Percentiles rank a stretch among this genome's conserved stretches.
phyloP scores from a whole-genome alignment of 1,140 invertebrate species.

The Nebria ingens region DNA sequence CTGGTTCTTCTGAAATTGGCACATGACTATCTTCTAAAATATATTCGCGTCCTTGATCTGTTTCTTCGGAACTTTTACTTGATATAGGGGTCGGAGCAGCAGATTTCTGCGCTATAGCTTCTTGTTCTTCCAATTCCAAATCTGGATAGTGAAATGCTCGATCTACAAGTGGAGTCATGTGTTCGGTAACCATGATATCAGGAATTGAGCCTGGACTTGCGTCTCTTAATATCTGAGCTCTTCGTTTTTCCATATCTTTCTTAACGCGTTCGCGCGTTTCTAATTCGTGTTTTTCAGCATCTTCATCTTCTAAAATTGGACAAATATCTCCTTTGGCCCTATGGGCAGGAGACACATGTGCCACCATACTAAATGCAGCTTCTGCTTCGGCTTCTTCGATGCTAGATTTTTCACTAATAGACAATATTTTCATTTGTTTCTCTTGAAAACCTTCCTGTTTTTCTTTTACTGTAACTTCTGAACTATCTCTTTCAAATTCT shows the following conservation, averaged over 20 bases:
- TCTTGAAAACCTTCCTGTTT: background rate
- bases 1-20: slow-evolving; percentile 43
- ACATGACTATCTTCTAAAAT: slow-evolving; percentile 45
- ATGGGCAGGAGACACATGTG: slow-evolving; percentile 33
- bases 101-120: slow-evolving; percentile 28
- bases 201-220: slow-evolving; percentile 46
- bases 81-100: slow-evolving; percentile 47
- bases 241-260: slow-evolving; percentile 35
- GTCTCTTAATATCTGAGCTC: slow-evolving; percentile 33
- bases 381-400: slow-evolving; percentile 42
- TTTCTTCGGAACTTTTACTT: slow-evolving; percentile 51
- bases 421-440: background rate
- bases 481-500: slow-evolving; percentile 26
- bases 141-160: slow-evolving; percentile 41
- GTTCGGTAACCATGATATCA: slow-evolving; percentile 58
- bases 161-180: slow-evolving; percentile 41
- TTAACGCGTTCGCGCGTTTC: slow-evolving; percentile 36
- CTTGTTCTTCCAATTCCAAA: slow-evolving; percentile 36
- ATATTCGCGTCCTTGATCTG: slow-evolving; percentile 51
- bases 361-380: slow-evolving; percentile 37
- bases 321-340: slow-evolving; percentile 32
- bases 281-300: slow-evolving; percentile 41
- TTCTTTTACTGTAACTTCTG: slow-evolving; percentile 20
- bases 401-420: slow-evolving; percentile 33
- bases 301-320: slow-evolving; percentile 43